These are phyloP conservation scores for Pseudopipra pipra DNA, from an alignment of 2,113 vertebrate species.

Conservation along the genomic window DNA sequence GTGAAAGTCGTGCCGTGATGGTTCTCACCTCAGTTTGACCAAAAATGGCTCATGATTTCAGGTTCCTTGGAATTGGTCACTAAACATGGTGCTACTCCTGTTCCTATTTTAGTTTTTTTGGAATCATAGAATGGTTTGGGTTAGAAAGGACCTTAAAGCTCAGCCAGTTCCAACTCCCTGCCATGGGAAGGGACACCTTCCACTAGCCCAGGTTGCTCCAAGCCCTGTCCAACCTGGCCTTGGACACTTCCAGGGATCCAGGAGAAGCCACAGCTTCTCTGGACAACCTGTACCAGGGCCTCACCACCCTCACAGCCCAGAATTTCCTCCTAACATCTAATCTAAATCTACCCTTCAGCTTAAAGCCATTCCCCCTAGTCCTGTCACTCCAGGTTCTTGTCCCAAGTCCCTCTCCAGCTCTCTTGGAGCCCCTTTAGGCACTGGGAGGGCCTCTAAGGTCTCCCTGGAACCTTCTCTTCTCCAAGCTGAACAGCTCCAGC, in stretches of 20 bases:
- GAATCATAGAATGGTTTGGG: neutral
- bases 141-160: neutral
- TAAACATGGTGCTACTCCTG: neutral
- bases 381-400: neutral
- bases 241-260: neutral
- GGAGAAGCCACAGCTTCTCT: neutral
- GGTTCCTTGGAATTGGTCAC: neutral
- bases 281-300: too few species aligned
- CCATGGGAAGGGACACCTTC: neutral
- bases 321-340: neutral
- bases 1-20: neutral
- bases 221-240: rapidly evolving
- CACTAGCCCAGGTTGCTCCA: rapidly evolving
- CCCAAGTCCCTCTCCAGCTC: neutral
- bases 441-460: neutral
- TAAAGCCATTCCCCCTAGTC: neutral
- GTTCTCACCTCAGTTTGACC: neutral
- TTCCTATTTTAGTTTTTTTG: neutral
- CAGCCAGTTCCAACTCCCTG: neutral
- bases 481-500: neutral
- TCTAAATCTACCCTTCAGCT: neutral
- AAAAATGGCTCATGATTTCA: neutral
- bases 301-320: rapidly evolving
- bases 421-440: neutral
- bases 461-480: neutral